These are phyloP conservation scores for Drosophila simulans DNA, from an alignment of 1,140 invertebrate genomes.

Conservation along the genomic window DNA sequence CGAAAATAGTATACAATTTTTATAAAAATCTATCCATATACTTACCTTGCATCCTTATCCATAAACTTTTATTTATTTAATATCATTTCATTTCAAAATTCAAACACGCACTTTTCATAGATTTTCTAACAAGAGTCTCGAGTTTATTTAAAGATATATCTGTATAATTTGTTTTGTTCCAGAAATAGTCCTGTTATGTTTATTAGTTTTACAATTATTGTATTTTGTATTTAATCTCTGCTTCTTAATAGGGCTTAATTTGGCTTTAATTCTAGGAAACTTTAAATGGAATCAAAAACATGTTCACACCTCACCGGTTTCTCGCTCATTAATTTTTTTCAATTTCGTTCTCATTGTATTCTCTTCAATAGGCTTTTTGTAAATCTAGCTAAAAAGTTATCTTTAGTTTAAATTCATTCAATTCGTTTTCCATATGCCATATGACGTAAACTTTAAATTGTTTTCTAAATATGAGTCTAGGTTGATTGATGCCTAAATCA, in stretches of 20 bases:
- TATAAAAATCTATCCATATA: too few species aligned
- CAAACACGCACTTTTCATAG: conserved; percentile 6
- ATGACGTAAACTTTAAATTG: conserved; percentile 44
- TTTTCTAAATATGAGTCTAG: conserved; percentile 25
- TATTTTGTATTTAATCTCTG: conserved; percentile 58
- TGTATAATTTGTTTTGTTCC: conserved; percentile 71
- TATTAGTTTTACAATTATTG: conserved; percentile 78
- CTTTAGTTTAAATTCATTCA: conserved; percentile 73
- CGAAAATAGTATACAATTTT: too few species aligned
- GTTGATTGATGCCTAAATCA: conserved; percentile 42
- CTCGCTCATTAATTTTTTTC: conserved; percentile 7
- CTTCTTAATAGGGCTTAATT: conserved; percentile 38
- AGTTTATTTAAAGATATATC: conserved; percentile 81
- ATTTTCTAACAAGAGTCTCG: conserved; percentile 81
- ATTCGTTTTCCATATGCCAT: conserved; percentile 55
- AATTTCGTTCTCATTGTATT: conserved; percentile 12
- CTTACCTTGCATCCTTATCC: too few species aligned
- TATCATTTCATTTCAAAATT: too few species aligned
- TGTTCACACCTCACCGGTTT: conserved; percentile 39
- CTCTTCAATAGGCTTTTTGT: conserved; percentile 45
- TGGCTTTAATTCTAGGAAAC: conserved; percentile 62
- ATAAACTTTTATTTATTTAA: too few species aligned
- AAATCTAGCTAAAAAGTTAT: conserved; percentile 78
- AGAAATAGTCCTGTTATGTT: conserved; percentile 75
- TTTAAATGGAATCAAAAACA: conserved; percentile 80